These are phyloP conservation scores for Yponomeuta cagnagella DNA, from an alignment of 2,888 invertebrate species.

Conservation along the genomic window DNA sequence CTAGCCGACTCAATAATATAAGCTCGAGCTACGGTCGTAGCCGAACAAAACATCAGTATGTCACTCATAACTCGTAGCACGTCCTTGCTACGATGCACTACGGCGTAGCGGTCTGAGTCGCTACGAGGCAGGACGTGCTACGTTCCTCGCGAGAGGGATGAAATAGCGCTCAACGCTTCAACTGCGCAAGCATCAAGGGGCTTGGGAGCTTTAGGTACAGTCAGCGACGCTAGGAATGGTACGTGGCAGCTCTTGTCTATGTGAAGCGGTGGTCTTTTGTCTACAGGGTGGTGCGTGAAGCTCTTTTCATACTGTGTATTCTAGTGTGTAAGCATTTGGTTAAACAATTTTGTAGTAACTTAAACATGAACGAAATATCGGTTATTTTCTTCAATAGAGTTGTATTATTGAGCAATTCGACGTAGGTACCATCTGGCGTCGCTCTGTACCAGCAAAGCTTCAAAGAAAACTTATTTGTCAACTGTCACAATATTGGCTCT, in stretches of 20 bases:
- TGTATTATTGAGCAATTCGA: too few relatives aligned
- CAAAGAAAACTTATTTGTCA: neutral
- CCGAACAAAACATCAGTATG: neutral
- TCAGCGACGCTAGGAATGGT: too few relatives aligned
- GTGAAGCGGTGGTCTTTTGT: too few relatives aligned
- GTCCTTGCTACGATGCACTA: neutral
- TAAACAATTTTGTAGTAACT: too few relatives aligned
- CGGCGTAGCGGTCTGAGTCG: neutral
- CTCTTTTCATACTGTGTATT: too few relatives aligned
- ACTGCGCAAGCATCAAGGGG: too few relatives aligned
- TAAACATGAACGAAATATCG: too few relatives aligned
- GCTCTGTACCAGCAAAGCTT: neutral
- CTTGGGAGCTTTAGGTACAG: too few relatives aligned
- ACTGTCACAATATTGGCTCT: neutral
- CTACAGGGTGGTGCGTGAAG: too few relatives aligned
- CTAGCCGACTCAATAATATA: neutral
- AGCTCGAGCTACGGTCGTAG: neutral
- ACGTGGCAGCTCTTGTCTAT: too few relatives aligned
- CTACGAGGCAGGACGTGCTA: neutral
- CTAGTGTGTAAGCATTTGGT: too few relatives aligned
- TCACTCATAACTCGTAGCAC: neutral
- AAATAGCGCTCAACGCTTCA: neutral
- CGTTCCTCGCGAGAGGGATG: neutral
- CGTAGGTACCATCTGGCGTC: neutral
- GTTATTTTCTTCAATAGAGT: too few relatives aligned